Percentiles rank a stretch among this genome's conserved stretches.
phyloP scores from a whole-genome alignment of 2,888 invertebrate species.

The Calameuta pallipes region DNA sequence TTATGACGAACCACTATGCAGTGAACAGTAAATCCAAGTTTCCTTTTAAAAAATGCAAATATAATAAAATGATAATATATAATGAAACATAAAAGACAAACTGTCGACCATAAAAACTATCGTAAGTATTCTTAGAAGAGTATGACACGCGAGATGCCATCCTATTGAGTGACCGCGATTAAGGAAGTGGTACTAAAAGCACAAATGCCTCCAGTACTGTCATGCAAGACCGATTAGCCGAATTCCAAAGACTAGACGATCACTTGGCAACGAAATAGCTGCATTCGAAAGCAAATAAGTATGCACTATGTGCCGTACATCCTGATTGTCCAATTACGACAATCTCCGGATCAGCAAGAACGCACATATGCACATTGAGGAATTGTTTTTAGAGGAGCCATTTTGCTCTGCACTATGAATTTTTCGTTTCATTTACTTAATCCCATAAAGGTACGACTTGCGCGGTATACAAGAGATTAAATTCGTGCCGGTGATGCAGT shows the following conservation, averaged over 20 bases:
- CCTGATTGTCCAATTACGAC: conserved; percentile 12
- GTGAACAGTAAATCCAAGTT: background rate
- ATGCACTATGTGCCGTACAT: background rate
- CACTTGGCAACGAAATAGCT: background rate
- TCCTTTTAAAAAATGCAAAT: background rate
- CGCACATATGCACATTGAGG: conserved; percentile 28
- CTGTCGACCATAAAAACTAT: background rate
- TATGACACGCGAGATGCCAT: conserved; percentile 5
- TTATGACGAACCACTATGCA: background rate
- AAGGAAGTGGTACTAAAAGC: background rate
- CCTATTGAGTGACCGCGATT: background rate
- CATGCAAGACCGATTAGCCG: background rate
- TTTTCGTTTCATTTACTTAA: conserved; percentile 11
- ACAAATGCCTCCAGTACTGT: background rate
- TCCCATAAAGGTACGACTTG: background rate
- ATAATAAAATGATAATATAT: too few species aligned
- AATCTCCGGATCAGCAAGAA: conserved; percentile 8
- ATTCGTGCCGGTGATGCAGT: background rate
- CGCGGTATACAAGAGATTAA: background rate
- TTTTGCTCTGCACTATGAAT: conserved; percentile 53
- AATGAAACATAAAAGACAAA: background rate
- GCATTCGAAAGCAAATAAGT: background rate
- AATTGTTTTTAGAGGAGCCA: conserved; percentile 59
- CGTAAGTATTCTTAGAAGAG: background rate
- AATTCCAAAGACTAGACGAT: conserved; percentile 4